Evolutionary conservation across 2,888 invertebrate genomes (phyloP).

Genomic region (Phoenoteleia sp.): DNA sequence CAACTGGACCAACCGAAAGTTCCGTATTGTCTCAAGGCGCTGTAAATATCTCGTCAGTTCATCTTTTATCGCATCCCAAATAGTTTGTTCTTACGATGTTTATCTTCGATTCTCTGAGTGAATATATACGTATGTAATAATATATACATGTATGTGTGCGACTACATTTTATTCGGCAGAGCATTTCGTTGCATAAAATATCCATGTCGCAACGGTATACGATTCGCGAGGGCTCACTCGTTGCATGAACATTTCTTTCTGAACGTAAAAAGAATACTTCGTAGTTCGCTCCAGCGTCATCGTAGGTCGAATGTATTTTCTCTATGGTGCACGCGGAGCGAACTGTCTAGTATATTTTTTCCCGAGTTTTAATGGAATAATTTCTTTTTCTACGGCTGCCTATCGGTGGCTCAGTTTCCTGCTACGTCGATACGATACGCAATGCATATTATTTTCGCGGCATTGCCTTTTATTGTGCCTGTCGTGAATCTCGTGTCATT

Average conservation of each 20-base stretch:
- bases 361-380: constrained; percentile 70
- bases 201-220: constrained; percentile 46
- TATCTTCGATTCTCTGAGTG: constrained; percentile 56
- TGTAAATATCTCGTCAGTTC: constrained; percentile 56
- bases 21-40: constrained; percentile 43
- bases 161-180: constrained; percentile 51
- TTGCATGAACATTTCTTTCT: constrained; percentile 71
- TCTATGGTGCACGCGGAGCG: constrained; percentile 28
- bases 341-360: constrained; percentile 53
- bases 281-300: constrained; percentile 47
- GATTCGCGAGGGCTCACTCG: constrained; percentile 49
- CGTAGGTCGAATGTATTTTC: constrained; percentile 56
- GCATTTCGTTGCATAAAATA: constrained; percentile 66
- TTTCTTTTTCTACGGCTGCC: constrained; percentile 67
- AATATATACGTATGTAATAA: constrained; percentile 49
- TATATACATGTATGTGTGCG: too few relatives aligned
- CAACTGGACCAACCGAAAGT: not conserved
- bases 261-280: constrained; percentile 65
- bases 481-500: constrained; percentile 35
- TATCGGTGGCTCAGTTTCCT: constrained; percentile 33
- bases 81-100: constrained; percentile 56
- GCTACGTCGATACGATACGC: constrained; percentile 60
- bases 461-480: constrained; percentile 55
- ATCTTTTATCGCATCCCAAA: constrained; percentile 62
- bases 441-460: constrained; percentile 66